These are phyloP conservation scores for Salmo trutta DNA, from an alignment of 2,797 vertebrate species.

Conservation along the genomic window DNA sequence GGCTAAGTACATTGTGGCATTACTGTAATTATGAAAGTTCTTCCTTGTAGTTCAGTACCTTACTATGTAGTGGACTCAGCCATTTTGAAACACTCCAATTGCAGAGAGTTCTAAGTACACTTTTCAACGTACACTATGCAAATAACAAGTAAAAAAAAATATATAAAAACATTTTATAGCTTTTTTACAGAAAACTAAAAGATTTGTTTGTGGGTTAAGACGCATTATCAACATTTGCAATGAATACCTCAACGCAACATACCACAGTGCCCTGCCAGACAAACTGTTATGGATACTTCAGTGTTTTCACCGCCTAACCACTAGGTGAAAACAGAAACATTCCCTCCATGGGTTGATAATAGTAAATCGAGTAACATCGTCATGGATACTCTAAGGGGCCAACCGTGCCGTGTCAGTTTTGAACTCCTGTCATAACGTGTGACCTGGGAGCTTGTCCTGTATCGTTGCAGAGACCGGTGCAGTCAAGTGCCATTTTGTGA, in stretches of 20 bases:
- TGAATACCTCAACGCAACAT: conserved; percentile 69
- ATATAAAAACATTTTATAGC: conserved; percentile 54
- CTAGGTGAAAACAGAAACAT: neutral
- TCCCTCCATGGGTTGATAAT: neutral
- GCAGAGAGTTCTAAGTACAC: conserved; percentile 6
- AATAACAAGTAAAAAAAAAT: conserved; percentile 19
- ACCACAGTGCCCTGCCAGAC: conserved; percentile 20
- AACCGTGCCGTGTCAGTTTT: neutral
- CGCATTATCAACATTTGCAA: conserved; percentile 39
- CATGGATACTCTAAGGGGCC: neutral
- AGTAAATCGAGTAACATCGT: neutral
- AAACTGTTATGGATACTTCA: conserved; percentile 33
- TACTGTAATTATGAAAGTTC: conserved; percentile 31
- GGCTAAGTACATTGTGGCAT: conserved; percentile 40
- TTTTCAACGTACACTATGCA: conserved; percentile 29
- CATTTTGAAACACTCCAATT: conserved; percentile 59
- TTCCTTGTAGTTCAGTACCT: conserved; percentile 32
- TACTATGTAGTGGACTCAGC: neutral
- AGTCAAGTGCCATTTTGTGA: conserved; percentile 21
- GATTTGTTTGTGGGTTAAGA: conserved; percentile 50
- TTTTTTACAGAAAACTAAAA: conserved; percentile 48
- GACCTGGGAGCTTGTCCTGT: neutral
- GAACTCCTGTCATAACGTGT: neutral
- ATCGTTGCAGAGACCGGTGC: conserved; percentile 10
- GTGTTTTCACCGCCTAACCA: conserved; percentile 35